Evolutionary conservation across 1,140 invertebrate species (phyloP).

Genomic region (Scaptomyza hsui): DNA sequence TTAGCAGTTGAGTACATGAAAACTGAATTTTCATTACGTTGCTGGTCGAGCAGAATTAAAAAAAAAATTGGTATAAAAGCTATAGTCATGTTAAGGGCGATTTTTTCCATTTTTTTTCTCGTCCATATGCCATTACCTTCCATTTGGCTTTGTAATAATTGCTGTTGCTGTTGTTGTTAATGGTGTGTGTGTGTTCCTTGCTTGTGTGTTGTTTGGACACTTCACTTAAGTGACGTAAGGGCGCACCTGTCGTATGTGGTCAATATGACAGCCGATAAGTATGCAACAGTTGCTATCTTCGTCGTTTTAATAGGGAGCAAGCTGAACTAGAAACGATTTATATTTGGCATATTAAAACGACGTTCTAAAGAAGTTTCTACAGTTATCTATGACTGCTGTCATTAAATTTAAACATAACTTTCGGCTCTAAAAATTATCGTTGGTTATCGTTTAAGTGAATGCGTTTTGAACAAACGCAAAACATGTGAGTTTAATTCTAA

Average conservation of each 20-base stretch:
- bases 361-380: no score
- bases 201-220: slow-evolving; percentile 40
- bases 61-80: slow-evolving; percentile 59
- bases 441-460: not conserved
- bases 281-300: slow-evolving; percentile 8
- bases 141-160: slow-evolving; percentile 47
- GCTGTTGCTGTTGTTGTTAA: slow-evolving; percentile 51
- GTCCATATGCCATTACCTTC: slow-evolving; percentile 34
- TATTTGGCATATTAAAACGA: no score
- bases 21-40: slow-evolving; percentile 80
- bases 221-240: slow-evolving; percentile 55
- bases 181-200: slow-evolving; percentile 14
- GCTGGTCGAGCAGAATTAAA: slow-evolving; percentile 36
- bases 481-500: slow-evolving; percentile 8
- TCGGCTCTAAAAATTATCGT: no score
- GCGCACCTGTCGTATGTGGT: slow-evolving; percentile 48
- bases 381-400: no score
- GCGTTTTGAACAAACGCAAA: not conserved
- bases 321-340: no score
- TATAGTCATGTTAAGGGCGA: slow-evolving; percentile 51
- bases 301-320: no score
- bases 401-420: no score
- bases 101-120: slow-evolving; percentile 25
- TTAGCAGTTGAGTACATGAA: slow-evolving; percentile 81
- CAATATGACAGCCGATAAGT: slow-evolving; percentile 21